phyloP scores from a whole-genome alignment of 2,113 vertebrate species.

The Osmerus eperlanus region DNA sequence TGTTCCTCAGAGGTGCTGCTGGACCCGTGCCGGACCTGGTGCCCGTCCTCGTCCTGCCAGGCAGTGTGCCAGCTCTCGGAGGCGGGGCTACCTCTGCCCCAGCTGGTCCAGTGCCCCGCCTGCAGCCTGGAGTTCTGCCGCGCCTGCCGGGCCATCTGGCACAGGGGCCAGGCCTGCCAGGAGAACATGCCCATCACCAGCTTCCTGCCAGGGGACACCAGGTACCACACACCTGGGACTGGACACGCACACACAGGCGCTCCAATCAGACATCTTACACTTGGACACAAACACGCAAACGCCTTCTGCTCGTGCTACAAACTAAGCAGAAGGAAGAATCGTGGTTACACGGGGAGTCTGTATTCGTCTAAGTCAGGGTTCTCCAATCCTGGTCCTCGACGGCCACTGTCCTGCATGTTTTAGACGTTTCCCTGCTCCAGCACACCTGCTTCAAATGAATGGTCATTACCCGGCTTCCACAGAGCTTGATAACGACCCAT shows the following conservation, averaged over 20 bases:
- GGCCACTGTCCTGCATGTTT: no score
- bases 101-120: slow-evolving; percentile 77
- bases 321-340: not conserved
- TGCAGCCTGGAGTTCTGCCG: slow-evolving; percentile 84
- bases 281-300: not conserved
- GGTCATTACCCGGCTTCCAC: no score
- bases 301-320: not conserved
- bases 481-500: no score
- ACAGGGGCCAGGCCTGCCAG: slow-evolving; percentile 78
- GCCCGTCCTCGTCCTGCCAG: slow-evolving; percentile 81
- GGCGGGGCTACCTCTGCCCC: slow-evolving; percentile 68
- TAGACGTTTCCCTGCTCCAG: no score
- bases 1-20: slow-evolving; percentile 77
- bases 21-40: slow-evolving; percentile 86
- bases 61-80: slow-evolving; percentile 83
- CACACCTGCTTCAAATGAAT: no score
- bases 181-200: slow-evolving; percentile 73
- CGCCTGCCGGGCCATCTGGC: slow-evolving; percentile 79
- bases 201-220: slow-evolving; percentile 78
- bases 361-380: slow-evolving; percentile 9
- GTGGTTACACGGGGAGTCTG: not conserved
- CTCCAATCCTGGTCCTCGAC: no score
- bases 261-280: not conserved
- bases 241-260: not conserved
- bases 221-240: slow-evolving; percentile 52